Base-by-base conservation (phyloP, 2,113 vertebrate species). In the Gila orcuttii region DNA sequence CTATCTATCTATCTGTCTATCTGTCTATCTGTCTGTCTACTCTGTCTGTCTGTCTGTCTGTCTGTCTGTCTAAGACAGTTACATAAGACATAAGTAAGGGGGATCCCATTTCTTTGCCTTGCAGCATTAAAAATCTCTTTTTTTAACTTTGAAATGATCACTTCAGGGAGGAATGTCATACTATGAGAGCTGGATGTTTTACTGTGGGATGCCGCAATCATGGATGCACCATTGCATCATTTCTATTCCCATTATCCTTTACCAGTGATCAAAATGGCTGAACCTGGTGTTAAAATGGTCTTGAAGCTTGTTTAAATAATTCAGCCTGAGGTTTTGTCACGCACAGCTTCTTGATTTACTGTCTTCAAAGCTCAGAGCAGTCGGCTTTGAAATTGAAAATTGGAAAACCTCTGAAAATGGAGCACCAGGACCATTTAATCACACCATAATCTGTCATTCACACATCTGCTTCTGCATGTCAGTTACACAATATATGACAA, bases 361-460 rank as follows among this genome's bases (percentile, higher is more conserved):
- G 64, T 82, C 80, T 82, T 82, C 64, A 69, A 82, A 82, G 80
- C 79, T n/a, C 62, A 69, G 80, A 33, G 64, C 80, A 68, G 42
- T 36, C 42, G 19, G 45, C 80, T 82, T 82, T 82, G 80, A 69
- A 68, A 82, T 69, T 82, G 45, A 36, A 82, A 68, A 82, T 82
- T 2, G 19, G 64, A 50, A 69, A 82, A 31, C 42, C 62, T 50
- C 42, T 82, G 28, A 82, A 69, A 82, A 50, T 62, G 59, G 39
- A 31, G n/a, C 62, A 69, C 45, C 64, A 82, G 39, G 8, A 55
- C 25, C 64, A 69, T 82, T 82, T 55, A 52, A 50, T 82, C 80
- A 23, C 45, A 31, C 45, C 25, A 45, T 25, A 45, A 50, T 50
- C 59, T 6, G n/a, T 64, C 25, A 47, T 64, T 64, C 59, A 19